Evolutionary conservation across 2,888 invertebrate species (phyloP), one percentile per base, ranked within the genome.

Genomic region (Drosophila antonietae): DNA sequence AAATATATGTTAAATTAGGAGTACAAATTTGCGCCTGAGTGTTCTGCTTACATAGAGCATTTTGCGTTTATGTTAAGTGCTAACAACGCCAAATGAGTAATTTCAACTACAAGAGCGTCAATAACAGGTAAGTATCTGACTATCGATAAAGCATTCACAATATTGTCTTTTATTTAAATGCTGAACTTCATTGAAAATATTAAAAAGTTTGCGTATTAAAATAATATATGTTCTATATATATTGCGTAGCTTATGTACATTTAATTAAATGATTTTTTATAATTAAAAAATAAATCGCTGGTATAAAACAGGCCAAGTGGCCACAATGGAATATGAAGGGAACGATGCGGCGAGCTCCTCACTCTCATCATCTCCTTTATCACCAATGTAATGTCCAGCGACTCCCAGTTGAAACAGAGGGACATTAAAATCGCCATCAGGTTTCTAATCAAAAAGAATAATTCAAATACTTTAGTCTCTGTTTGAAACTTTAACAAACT

Each of bases 251-350:
- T 5, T 37, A 6, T 37, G 14, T 6, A 14, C 37, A 39, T 15
- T 39, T 37, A 14, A 3, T 6, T 37, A 14, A 39, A 41, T 41
- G 9, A 15, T 41, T 3, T 39, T 39, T n/a, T 0, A 3, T n/a
- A n/a, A 41, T 41, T 41, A 91, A 75, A 81, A 91, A 51, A 90
- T 80, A 68, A 87, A 91, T 59, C 91, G 81, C 75, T 93, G 91
- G 71, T 94, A 94, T 15, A 92, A 90, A 41, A 93, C 93, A 18
- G 94, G 91, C 93, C 93, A 94, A 52, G 94, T 92, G 0, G 46
- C 74, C 91, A 92, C 4, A 93, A 90, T 65, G 0, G 93, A 90
- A 93, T 93, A 94, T 15, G 92, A 82, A 1, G 94, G 94, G 83
- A 56, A 66, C 46, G 47, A 61, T 20, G 35, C 43, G 39, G 94